Percentiles rank a stretch among this genome's conserved stretches.
These are phyloP conservation scores for Leptodirus hochenwartii DNA, from an alignment of 2,888 invertebrate genomes.

Conservation along the genomic window DNA sequence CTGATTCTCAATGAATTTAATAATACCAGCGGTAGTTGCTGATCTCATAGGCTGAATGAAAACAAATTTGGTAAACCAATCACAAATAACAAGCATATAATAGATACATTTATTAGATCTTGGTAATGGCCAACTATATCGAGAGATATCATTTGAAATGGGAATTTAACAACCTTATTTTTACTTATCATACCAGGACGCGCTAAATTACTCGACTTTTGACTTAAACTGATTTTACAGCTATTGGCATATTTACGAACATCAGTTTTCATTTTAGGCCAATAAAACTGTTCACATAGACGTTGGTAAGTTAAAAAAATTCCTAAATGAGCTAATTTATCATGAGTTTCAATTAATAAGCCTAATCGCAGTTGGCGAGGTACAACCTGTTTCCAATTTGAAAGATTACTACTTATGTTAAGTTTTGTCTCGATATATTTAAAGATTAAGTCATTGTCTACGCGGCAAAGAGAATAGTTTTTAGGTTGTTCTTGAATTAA, in stretches of 20 bases:
- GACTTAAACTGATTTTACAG: conserved; percentile 5
- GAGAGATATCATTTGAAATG: conserved; percentile 11
- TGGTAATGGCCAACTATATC: conserved; percentile 9
- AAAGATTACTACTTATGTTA: conserved; percentile 1
- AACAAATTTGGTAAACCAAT: conserved; percentile 7
- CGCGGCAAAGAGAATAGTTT: neutral
- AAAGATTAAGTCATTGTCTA: neutral
- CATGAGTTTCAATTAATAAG: neutral
- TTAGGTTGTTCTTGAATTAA: neutral
- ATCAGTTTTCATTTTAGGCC: conserved; percentile 5
- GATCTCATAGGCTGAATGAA: conserved; percentile 6
- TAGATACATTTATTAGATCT: conserved; percentile 1
- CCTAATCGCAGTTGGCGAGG: neutral
- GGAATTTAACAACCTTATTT: conserved; percentile 6
- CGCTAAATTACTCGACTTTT: conserved; percentile 3
- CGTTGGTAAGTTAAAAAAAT: conserved; percentile 4
- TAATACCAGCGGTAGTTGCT: conserved; percentile 2
- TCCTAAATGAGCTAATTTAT: conserved; percentile 5
- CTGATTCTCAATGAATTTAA: conserved; percentile 7
- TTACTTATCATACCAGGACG: conserved; percentile 9
- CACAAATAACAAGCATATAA: conserved; percentile 3
- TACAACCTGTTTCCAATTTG: conserved; percentile 6
- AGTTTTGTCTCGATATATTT: neutral
- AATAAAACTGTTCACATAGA: conserved; percentile 2
- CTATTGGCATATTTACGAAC: conserved; percentile 5